These are phyloP conservation scores for Melanerpes formicivorus DNA, from an alignment of 2,113 vertebrate species.

Conservation along the genomic window DNA sequence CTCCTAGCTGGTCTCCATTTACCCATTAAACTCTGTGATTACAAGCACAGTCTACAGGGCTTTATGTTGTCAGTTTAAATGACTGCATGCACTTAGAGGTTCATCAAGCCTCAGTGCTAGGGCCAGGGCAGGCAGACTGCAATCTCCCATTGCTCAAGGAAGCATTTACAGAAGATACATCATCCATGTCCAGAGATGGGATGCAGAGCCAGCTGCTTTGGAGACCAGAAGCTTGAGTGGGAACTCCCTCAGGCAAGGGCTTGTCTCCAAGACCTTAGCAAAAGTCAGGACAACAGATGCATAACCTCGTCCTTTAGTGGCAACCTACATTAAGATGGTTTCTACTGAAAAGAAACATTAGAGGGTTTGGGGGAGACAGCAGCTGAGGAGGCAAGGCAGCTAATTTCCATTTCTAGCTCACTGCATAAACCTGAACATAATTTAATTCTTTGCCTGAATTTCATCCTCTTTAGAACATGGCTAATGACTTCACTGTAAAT, in stretches of 20 bases:
- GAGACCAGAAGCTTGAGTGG: background rate
- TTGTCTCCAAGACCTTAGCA: background rate
- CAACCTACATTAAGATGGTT: background rate
- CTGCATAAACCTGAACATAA: background rate
- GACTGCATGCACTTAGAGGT: background rate
- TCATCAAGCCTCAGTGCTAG: background rate
- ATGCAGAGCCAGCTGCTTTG: background rate
- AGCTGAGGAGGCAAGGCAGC: background rate
- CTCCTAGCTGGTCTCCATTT: background rate
- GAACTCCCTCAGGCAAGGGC: background rate
- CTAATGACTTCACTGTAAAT: background rate
- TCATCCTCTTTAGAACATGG: background rate
- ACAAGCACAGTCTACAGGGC: background rate
- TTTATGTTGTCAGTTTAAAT: background rate
- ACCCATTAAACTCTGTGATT: too few relatives aligned
- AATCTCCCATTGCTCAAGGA: background rate
- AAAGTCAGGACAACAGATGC: background rate
- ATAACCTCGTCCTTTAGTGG: background rate
- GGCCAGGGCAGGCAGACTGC: background rate
- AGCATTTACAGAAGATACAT: background rate
- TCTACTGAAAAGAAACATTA: background rate
- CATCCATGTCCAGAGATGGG: background rate
- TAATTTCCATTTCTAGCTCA: background rate
- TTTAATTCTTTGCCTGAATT: background rate
- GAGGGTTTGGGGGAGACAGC: background rate